Evolutionary conservation across 1,140 invertebrate genomes (phyloP).

Genomic region (Drosophila pandora): DNA sequence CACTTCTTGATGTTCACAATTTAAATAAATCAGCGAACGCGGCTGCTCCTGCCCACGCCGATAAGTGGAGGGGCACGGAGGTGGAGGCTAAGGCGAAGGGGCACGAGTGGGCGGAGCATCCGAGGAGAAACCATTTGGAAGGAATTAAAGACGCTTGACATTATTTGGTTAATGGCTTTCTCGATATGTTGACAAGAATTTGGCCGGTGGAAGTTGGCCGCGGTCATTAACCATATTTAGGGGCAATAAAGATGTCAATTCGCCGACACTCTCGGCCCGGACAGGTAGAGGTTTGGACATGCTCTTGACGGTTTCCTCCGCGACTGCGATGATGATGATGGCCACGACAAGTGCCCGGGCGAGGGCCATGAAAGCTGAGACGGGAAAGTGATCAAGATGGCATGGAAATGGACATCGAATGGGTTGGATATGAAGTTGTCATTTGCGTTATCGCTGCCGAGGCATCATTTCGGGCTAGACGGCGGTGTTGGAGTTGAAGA

Average conservation of each 20-base stretch:
- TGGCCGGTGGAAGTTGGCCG: slow-evolving; percentile 21
- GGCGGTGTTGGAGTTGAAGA: slow-evolving; percentile 26
- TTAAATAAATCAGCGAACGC: slow-evolving; percentile 63
- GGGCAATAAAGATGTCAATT: slow-evolving; percentile 76
- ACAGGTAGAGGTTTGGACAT: slow-evolving; percentile 47
- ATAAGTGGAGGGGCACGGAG: slow-evolving; percentile 9
- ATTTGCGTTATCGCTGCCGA: slow-evolving; percentile 45
- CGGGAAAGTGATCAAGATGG: slow-evolving; percentile 32
- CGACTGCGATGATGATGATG: slow-evolving; percentile 29
- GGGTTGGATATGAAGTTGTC: slow-evolving; percentile 53
- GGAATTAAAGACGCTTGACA: slow-evolving; percentile 75
- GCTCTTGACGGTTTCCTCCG: slow-evolving; percentile 53
- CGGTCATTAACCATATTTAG: slow-evolving; percentile 77
- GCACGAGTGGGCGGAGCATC: slow-evolving; percentile 23
- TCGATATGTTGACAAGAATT: slow-evolving; percentile 55
- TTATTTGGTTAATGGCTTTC: slow-evolving; percentile 66
- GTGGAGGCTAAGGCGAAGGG: not conserved
- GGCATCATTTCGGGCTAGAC: slow-evolving; percentile 23
- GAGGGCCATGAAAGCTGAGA: slow-evolving; percentile 47
- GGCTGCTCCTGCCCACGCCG: slow-evolving; percentile 58
- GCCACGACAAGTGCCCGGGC: slow-evolving; percentile 23
- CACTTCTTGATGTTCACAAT: slow-evolving; percentile 55
- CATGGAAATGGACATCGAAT: slow-evolving; percentile 35
- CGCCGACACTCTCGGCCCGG: slow-evolving; percentile 37
- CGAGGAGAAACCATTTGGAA: slow-evolving; percentile 48